These are phyloP conservation scores for Paedocypris sp. DNA, from an alignment of 2,113 vertebrate species.

Conservation along the genomic window DNA sequence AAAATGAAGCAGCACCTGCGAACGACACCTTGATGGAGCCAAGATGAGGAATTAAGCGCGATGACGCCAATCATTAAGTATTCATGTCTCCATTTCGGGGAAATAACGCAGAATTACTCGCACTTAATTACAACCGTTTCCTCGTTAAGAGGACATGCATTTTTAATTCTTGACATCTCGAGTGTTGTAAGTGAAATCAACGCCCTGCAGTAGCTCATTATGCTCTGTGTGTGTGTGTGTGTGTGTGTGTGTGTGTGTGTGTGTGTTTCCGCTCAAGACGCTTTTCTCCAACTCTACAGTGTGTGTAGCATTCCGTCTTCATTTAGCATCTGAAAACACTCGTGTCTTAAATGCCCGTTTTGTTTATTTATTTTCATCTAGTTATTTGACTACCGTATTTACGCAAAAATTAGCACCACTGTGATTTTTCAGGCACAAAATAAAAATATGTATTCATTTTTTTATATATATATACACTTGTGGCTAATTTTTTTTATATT, in stretches of 20 bases:
- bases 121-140: slow-evolving; percentile 56
- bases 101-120: slow-evolving; percentile 49
- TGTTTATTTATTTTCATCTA: no score
- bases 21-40: slow-evolving; percentile 24
- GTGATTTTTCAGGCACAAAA: no score
- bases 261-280: background rate
- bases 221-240: slow-evolving; percentile 30
- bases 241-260: slow-evolving; percentile 12
- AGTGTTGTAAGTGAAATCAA: slow-evolving; percentile 35
- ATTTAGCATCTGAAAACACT: background rate
- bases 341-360: background rate
- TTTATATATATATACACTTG: no score
- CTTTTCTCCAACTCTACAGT: background rate
- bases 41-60: slow-evolving; percentile 43
- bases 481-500: no score
- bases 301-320: background rate
- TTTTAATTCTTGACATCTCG: slow-evolving; percentile 47
- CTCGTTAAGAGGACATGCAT: slow-evolving; percentile 44
- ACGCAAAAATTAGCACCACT: no score
- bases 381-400: no score
- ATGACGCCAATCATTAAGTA: slow-evolving; percentile 49
- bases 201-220: slow-evolving; percentile 36
- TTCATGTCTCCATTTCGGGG: slow-evolving; percentile 46
- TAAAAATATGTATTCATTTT: no score
- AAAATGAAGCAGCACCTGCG: background rate